phyloP scores from a whole-genome alignment of 2,888 invertebrate species.

The Nesidiocoris tenuis region DNA sequence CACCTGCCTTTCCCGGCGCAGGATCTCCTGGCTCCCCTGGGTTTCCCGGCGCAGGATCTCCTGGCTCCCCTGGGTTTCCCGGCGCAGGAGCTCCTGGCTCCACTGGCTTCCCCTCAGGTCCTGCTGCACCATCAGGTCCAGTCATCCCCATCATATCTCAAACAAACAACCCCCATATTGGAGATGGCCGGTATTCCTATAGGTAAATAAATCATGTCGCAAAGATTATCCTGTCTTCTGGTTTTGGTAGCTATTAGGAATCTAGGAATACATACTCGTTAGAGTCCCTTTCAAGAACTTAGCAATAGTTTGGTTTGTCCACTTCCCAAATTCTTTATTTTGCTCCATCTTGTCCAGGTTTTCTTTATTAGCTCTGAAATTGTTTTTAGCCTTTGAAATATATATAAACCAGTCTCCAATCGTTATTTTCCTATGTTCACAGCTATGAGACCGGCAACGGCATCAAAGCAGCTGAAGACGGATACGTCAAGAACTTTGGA shows the following conservation, averaged over 20 bases:
- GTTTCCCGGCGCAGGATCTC: constrained; percentile 1
- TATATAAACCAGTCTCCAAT: no score
- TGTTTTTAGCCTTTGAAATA: no score
- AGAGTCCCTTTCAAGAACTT: no score
- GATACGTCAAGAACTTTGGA: constrained; percentile 61
- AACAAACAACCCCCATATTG: constrained; percentile 62
- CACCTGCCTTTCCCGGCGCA: neutral
- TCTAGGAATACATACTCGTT: no score
- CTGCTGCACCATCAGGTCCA: constrained; percentile 45
- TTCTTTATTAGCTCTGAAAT: no score
- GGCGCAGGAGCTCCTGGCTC: constrained; percentile 9
- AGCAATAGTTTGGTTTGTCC: no score
- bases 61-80: neutral
- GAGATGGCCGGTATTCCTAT: constrained; percentile 64
- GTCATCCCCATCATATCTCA: constrained; percentile 63
- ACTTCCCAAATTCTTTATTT: no score
- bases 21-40: constrained; percentile 28
- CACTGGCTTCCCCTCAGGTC: constrained; percentile 49
- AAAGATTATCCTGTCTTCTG: neutral
- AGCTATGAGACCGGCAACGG: constrained; percentile 58
- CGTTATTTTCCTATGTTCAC: no score
- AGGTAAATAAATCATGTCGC: constrained; percentile 56
- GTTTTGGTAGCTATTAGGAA: no score
- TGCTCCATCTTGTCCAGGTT: no score
- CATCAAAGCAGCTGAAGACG: constrained; percentile 56